Base-by-base conservation (phyloP, 2,113 vertebrate genomes). In the Vulpes lagopus region DNA sequence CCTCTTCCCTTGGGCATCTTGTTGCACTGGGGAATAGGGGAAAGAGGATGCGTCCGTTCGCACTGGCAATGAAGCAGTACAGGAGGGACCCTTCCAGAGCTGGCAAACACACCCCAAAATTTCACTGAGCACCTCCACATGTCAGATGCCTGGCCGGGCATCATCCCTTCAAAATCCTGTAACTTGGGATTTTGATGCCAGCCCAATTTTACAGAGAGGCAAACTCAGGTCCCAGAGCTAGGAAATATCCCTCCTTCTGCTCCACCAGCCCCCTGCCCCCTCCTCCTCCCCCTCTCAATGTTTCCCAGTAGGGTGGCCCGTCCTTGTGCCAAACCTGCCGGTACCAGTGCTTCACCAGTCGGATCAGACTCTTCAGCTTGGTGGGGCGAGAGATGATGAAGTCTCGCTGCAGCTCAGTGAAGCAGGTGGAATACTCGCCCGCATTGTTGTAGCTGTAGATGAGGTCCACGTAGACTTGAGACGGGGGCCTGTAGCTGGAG, bases 291-390 rank as follows among this genome's bases (percentile, higher is more conserved):
- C 38, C 30, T 11, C 59, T 43, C 43, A 7, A 43, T 7, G 43
- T 43, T 43, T 32, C 59, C 67, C 67, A 1, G 3, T 0, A 4
- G 11, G 6, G 2, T 0, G 27, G 35, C 3, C 69, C 3, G 0
- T 3, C n/a, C n/a, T 11, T 0, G 49, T 6, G 25, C 32, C 57
- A 0, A 8, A 97, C 98, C 98, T 96, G 49, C 8, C 2, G 97
- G 91, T 98, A 98, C 98, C 98, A 98, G 80, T 87, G 27, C 64
- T 98, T 98, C 78, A 98, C 97, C 95, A 98, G 81, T 0, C 97
- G 95, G 95, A 98, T 98, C 27, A 98, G 97, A 10, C 65, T 98
- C 92, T 98, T 98, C 38, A 98, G 83, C 74, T 98, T 98, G 96
- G 97, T 93, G 49, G 97, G 97, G 2, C 89, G 94, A 0, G 12